Evolutionary conservation across 1,140 invertebrate species (phyloP), one percentile per base, ranked within the genome.

Genomic region (Chymomyza costata): DNA sequence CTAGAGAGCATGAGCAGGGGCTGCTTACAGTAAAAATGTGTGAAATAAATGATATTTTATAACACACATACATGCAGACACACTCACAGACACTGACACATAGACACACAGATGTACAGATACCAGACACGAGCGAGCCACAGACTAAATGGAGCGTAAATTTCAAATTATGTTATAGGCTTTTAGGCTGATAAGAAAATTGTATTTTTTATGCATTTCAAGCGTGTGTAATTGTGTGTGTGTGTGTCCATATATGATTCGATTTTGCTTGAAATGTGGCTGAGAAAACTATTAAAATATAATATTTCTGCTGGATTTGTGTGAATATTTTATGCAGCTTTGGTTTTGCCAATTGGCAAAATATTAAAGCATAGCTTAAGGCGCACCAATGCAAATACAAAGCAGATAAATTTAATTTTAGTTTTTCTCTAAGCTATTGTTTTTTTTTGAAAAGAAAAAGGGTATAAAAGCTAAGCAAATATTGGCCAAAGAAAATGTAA

Each of bases 151-250:
- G 63, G 47, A 69, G 63, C 63, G 65, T 62, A 58, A 69, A 66
- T 69, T 66, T 66, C 59, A 66, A 69, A 69, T 69, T 66, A 69
- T 69, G 35, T 54, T 69, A 41, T 54, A 66, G 56, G 65, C 58
- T 55, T 66, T 63, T 64, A 63, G 45, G 49, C 55, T 43, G 60
- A 63, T 63, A 63, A 58, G 63, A 51, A 66, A 66, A 66, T 63
- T 66, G 53, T 40, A 46, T 47, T 59, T 47, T 48, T 58, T 31
- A 6, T 34, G 25, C 34, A 38, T 38, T 50, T 61, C 39, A 39
- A 56, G 45, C 39, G 14, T 49, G 32, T 49, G 25, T 49, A 6
- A 48, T 35, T 61, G 40, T 14, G 40, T 45, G 45, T 55, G 30
- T 41, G 17, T 13, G 21, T 25, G 21, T 43, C n/a, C 16, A 30